A percentile compares a stretch with the other conserved stretches of the same genome.
phyloP scores from a whole-genome alignment of 2,888 invertebrate genomes.

The Oligia strigilis region DNA sequence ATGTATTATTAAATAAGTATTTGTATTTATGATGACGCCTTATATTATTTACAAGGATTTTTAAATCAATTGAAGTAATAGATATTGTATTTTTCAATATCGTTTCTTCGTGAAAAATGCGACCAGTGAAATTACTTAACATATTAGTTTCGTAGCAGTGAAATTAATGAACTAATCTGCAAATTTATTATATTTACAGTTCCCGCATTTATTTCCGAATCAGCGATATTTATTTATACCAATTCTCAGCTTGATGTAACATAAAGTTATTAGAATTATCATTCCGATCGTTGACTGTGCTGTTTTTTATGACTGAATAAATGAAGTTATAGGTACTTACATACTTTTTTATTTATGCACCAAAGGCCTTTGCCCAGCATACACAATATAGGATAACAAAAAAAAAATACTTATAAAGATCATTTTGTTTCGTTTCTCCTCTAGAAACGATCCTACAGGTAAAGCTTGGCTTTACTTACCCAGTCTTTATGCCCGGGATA shows the following conservation, averaged over 20 bases:
- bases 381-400: too few relatives aligned
- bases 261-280: background rate
- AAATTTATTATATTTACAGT: background rate
- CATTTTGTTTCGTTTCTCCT: too few relatives aligned
- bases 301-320: constrained; percentile 41
- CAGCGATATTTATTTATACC: background rate
- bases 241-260: background rate
- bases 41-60: background rate
- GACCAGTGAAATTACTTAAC: background rate
- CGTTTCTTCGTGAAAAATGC: background rate
- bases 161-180: background rate
- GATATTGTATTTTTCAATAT: background rate
- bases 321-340: constrained; percentile 26
- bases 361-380: too few relatives aligned
- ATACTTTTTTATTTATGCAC: background rate
- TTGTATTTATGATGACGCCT: background rate
- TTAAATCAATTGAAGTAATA: background rate
- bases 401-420: too few relatives aligned
- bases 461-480: background rate
- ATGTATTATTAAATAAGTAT: background rate
- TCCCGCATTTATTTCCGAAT: background rate
- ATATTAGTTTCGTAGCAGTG: background rate
- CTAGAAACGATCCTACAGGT: background rate
- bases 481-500: background rate
- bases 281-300: constrained; percentile 5